Percentiles rank a stretch among this genome's conserved stretches.
Conservation (phyloP, 2,888 invertebrate genomes). For the Hylaea fasciaria region DNA sequence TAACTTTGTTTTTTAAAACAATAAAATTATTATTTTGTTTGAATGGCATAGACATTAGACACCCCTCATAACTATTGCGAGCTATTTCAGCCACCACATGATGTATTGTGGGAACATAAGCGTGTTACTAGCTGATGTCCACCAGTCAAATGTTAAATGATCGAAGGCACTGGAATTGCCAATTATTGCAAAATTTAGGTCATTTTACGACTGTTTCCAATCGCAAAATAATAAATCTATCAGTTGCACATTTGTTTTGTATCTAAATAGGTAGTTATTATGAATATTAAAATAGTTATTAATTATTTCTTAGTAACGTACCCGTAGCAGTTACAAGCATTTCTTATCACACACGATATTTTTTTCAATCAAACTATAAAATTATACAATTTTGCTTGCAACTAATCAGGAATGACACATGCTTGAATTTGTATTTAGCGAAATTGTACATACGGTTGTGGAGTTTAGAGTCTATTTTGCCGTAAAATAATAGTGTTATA, state of each 20-base stretch:
- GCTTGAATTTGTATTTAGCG: slow-evolving; percentile 8
- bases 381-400: slow-evolving; percentile 49
- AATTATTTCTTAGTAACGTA: slow-evolving; percentile 27
- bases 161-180: slow-evolving; percentile 15
- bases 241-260: too few relatives aligned
- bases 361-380: slow-evolving; percentile 68
- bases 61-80: too few relatives aligned
- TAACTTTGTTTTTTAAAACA: too few relatives aligned
- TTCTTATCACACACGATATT: slow-evolving; percentile 67
- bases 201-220: neutral
- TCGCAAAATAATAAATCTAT: neutral
- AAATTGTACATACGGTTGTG: slow-evolving; percentile 17
- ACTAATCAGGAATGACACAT: slow-evolving; percentile 25
- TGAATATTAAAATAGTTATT: neutral
- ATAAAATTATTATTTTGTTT: too few relatives aligned
- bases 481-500: slow-evolving; percentile 35
- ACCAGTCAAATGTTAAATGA: slow-evolving; percentile 38
- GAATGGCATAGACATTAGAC: too few relatives aligned
- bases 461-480: slow-evolving; percentile 52
- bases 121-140: slow-evolving; percentile 25
- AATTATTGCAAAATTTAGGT: slow-evolving; percentile 5
- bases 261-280: neutral
- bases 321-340: slow-evolving; percentile 35
- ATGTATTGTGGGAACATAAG: slow-evolving; percentile 27
- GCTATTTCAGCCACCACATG: slow-evolving; percentile 6